Evolutionary conservation across 2,797 vertebrate genomes (phyloP), one percentile per base, ranked within the genome.

Genomic region (Chrosomus eos): DNA sequence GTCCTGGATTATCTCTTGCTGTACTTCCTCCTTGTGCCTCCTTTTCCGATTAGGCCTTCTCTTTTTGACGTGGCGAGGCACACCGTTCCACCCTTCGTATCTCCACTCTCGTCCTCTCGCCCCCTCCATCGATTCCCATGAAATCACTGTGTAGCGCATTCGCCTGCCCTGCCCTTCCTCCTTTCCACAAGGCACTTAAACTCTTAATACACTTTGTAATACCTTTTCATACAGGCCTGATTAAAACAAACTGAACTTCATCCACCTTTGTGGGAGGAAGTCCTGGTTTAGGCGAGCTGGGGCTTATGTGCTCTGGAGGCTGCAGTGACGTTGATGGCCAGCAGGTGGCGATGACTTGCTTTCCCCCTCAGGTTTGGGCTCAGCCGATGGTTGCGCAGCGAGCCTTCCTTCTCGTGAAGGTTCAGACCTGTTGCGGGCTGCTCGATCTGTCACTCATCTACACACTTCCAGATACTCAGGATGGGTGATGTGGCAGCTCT

Each of bases 51-150:
- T 83, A 84, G 86, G 85, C 86, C 80, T 88, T 88, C 83, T 88
- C 55, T 76, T 87, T 38, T 11, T 67, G 83, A 85, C 62, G n/a
- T 58, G 58, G 64, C 64, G 7, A 87, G 83, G 83, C 75, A 78
- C 62, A 18, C 78, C 83, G 9, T 21, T 66, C 85, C 86, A n/a
- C 71, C 31, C 60, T 80, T 77, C 53, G 19, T 70, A 78, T 80
- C 43, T 87, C 72, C 78, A 40, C 28, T 43, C 58, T 62, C 26
- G 26, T 28, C 26, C 60, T 36, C 58, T 64, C 28, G 7, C 62
- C 14, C 60, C 62, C 62, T 31, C 91, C 92, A 88, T 94, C 89
- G 92, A 3, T 83, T 85, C 77, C 45, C 60, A 66, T 79, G 67
- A 87, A 84, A 68, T 81, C 82, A 85, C 85, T 86, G 84, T 85